Conservation (phyloP, 2,113 vertebrate genomes). For the Ophthalmolycus amberensis region DNA sequence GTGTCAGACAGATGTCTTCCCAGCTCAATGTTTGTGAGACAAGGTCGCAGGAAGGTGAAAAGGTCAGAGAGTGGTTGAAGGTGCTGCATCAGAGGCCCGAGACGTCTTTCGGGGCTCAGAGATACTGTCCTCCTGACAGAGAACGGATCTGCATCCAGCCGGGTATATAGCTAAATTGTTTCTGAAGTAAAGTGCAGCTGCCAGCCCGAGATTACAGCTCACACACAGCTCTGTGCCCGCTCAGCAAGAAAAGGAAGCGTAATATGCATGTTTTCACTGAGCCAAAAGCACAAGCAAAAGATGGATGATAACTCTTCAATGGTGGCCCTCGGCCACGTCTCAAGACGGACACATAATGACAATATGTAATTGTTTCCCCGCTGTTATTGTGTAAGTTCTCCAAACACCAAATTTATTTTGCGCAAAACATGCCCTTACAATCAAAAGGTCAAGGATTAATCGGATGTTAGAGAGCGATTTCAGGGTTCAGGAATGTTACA, state of each 20-base stretch:
- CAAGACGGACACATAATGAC: slow-evolving; percentile 55
- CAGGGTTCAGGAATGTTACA: slow-evolving; percentile 32
- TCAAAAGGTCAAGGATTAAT: slow-evolving; percentile 55
- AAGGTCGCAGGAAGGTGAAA: slow-evolving; percentile 57
- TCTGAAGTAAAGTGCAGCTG: slow-evolving; percentile 44
- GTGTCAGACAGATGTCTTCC: slow-evolving; percentile 47
- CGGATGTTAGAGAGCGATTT: slow-evolving; percentile 34
- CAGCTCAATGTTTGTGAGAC: slow-evolving; percentile 18
- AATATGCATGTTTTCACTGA: slow-evolving; percentile 53
- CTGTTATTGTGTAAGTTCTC: slow-evolving; percentile 66
- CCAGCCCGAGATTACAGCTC: slow-evolving; percentile 49
- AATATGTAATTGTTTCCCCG: slow-evolving; percentile 66
- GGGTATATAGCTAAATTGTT: slow-evolving; percentile 32
- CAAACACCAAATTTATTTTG: slow-evolving; percentile 57
- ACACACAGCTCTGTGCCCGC: neutral
- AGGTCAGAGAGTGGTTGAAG: slow-evolving; percentile 59
- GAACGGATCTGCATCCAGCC: slow-evolving; percentile 19
- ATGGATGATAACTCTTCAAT: slow-evolving; percentile 77
- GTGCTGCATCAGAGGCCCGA: slow-evolving; percentile 21
- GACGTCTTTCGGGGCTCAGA: slow-evolving; percentile 13
- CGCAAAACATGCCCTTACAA: slow-evolving; percentile 22
- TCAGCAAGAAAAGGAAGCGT: slow-evolving; percentile 52
- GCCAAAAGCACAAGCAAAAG: slow-evolving; percentile 67
- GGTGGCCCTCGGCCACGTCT: slow-evolving; percentile 71
- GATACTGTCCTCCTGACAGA: slow-evolving; percentile 37